Conservation (phyloP, 2,797 vertebrate species). For the Chanos chanos region DNA sequence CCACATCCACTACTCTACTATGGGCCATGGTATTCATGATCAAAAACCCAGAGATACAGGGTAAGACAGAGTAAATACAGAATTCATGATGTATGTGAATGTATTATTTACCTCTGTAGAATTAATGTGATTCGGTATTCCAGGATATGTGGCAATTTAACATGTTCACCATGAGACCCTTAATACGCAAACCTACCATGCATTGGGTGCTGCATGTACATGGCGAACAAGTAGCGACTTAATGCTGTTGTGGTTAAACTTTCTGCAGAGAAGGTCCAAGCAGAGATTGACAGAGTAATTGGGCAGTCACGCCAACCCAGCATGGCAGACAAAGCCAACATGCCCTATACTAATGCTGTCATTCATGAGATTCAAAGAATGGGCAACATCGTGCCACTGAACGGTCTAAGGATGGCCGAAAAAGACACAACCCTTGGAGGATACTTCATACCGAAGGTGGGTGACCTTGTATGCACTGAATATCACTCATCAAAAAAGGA, state of each 20-base stretch:
- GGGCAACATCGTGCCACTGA: conserved; percentile 75
- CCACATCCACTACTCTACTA: conserved; percentile 77
- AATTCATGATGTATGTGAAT: background rate
- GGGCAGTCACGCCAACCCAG: conserved; percentile 62
- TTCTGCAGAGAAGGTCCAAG: conserved; percentile 73
- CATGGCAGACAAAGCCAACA: conserved; percentile 62
- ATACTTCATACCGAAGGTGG: conserved; percentile 81
- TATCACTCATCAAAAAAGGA: background rate
- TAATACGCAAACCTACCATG: too few species aligned
- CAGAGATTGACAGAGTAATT: conserved; percentile 77
- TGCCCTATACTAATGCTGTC: conserved; percentile 82
- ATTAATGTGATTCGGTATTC: background rate
- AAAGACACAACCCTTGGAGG: conserved; percentile 64
- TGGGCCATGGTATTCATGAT: conserved; percentile 83
- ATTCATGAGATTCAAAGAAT: conserved; percentile 84
- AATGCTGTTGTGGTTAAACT: conserved; percentile 1
- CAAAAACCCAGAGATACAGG: conserved; percentile 74
- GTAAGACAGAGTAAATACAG: conserved; percentile 52
- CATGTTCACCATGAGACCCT: too few species aligned
- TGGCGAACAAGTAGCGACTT: too few species aligned
- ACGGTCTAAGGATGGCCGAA: conserved; percentile 53
- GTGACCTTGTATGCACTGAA: background rate
- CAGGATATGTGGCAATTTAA: too few species aligned
- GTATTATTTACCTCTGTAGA: too few species aligned
- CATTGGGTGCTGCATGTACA: too few species aligned